Conservation (phyloP, 2,113 vertebrate genomes). For the Neodontobutis hainanensis region DNA sequence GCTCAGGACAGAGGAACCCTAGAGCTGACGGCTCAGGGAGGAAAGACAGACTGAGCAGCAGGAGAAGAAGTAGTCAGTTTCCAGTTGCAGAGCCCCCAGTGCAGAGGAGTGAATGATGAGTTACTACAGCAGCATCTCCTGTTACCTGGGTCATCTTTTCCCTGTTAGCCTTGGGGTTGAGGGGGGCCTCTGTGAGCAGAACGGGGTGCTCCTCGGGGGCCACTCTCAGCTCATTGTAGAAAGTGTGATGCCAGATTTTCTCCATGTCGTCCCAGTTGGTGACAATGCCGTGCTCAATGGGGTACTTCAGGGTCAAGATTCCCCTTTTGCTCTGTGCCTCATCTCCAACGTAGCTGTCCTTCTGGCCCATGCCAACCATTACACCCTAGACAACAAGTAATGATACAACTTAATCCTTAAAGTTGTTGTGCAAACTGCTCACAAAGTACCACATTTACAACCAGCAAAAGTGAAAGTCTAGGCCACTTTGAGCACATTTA, state of each 20-base stretch:
- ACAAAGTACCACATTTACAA: too few relatives aligned
- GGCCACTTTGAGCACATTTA: too few relatives aligned
- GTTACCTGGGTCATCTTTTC: slow-evolving; percentile 97
- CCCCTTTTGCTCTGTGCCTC: slow-evolving; percentile 99
- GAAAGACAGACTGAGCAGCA: slow-evolving; percentile 22
- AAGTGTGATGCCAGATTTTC: slow-evolving; percentile 99
- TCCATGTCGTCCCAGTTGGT: slow-evolving; percentile 99
- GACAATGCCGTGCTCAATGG: slow-evolving; percentile 97
- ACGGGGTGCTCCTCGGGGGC: slow-evolving; percentile 98
- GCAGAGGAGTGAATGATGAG: accelerated
- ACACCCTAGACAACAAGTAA: slow-evolving; percentile 86
- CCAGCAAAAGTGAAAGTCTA: too few relatives aligned
- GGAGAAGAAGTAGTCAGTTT: neutral
- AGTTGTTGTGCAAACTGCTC: too few relatives aligned
- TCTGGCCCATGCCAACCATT: slow-evolving; percentile 99
- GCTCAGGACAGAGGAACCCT: slow-evolving; percentile 1
- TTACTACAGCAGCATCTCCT: neutral
- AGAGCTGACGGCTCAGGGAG: slow-evolving; percentile 46
- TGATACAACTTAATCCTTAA: neutral
- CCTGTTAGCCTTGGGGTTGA: slow-evolving; percentile 96
- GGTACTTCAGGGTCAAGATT: slow-evolving; percentile 97
- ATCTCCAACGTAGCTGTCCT: slow-evolving; percentile 96
- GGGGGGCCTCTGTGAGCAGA: slow-evolving; percentile 95
- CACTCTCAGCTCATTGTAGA: slow-evolving; percentile 98
- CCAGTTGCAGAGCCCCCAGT: slow-evolving; percentile 2